Conservation (phyloP, 2,797 vertebrate genomes). For the Manis pentadactyla region DNA sequence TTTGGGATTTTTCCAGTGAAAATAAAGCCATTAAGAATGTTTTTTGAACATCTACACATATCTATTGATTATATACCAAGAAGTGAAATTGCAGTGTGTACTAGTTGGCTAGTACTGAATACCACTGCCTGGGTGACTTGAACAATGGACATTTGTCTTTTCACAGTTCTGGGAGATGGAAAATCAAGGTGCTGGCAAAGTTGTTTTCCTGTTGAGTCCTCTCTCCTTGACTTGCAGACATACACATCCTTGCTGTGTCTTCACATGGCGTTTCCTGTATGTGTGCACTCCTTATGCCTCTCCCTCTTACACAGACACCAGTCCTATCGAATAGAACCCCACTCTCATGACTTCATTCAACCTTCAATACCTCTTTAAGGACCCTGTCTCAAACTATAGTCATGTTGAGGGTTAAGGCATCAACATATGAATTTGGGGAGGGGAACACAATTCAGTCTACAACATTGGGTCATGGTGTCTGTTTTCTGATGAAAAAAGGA, state of each 20-base stretch:
- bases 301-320: not conserved
- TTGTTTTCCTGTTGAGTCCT: not conserved
- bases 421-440: not conserved
- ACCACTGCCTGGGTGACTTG: not conserved
- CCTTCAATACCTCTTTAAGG: not conserved
- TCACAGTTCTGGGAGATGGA: not conserved
- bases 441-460: not conserved
- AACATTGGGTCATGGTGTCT: not conserved
- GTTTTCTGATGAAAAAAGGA: not conserved
- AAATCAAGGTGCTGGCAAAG: not conserved
- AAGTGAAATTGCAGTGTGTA: not conserved
- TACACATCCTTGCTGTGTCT: not conserved
- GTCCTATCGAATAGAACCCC: not conserved
- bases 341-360: not conserved
- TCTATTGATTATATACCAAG: not conserved
- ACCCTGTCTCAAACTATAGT: not conserved
- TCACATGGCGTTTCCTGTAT: not conserved
- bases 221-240: not conserved
- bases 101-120: not conserved
- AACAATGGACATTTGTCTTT: not conserved
- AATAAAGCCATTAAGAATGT: not conserved
- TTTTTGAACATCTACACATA: not conserved
- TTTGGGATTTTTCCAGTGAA: not conserved
- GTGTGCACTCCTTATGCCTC: not conserved
- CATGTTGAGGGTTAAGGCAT: not conserved